These are phyloP conservation scores for Ruditapes philippinarum DNA, from an alignment of 1,140 invertebrate species.

Conservation along the genomic window DNA sequence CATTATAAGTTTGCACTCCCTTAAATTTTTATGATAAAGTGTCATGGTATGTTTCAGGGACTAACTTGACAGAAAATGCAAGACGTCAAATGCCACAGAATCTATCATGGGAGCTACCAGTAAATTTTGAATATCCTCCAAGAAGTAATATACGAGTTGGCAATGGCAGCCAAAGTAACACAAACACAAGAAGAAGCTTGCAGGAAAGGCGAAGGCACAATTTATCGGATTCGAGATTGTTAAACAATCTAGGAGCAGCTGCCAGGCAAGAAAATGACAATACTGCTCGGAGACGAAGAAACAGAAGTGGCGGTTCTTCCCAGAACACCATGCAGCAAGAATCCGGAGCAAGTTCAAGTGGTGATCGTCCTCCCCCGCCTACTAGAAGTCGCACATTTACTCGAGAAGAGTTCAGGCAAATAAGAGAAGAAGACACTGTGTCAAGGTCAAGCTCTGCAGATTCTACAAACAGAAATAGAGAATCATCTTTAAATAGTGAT, in stretches of 20 bases:
- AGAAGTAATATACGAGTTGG: constrained; percentile 12
- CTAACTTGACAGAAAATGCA: constrained; percentile 15
- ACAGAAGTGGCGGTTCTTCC: constrained; percentile 11
- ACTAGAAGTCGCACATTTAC: constrained; percentile 59
- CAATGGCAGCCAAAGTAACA: constrained; percentile 23
- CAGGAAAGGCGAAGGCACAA: constrained; percentile 73
- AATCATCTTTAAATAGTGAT: constrained; percentile 69
- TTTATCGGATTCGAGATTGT: constrained; percentile 76
- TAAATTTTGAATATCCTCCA: constrained; percentile 50
- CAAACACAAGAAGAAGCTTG: constrained; percentile 45
- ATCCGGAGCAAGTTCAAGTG: constrained; percentile 32
- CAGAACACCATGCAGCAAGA: background rate
- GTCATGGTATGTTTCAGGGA: background rate
- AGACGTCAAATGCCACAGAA: background rate
- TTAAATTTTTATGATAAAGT: no score
- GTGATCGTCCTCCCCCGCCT: background rate
- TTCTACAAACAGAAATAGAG: constrained; percentile 59
- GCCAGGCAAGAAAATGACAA: constrained; percentile 20
- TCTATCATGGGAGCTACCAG: constrained; percentile 49
- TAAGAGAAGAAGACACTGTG: constrained; percentile 57
- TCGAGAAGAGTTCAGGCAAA: constrained; percentile 51
- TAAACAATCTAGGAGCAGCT: constrained; percentile 55
- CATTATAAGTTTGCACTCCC: no score
- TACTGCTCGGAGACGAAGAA: background rate
- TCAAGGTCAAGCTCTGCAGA: constrained; percentile 61